Conservation (phyloP, 2,888 invertebrate genomes). For the Nebria brevicollis region DNA sequence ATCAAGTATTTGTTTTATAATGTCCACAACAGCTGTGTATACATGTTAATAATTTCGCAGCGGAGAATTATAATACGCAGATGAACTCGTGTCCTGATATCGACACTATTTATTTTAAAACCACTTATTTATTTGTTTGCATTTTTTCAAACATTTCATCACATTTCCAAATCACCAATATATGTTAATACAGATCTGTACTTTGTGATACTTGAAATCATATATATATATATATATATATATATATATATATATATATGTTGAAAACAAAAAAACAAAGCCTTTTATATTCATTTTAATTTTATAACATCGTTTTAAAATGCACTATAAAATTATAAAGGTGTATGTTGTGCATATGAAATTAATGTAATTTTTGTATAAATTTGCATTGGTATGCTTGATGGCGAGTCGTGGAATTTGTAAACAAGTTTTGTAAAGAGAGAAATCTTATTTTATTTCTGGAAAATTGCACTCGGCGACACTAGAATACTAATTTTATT, state of each 20-base stretch:
- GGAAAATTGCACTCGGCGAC: neutral
- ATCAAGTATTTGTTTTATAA: conserved; percentile 32
- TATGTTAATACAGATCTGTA: too few relatives aligned
- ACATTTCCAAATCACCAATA: too few relatives aligned
- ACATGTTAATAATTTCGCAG: neutral
- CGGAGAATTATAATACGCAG: conserved; percentile 14
- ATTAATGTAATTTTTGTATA: conserved; percentile 40
- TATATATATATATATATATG: too few relatives aligned
- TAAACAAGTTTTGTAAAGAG: conserved; percentile 37
- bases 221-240: too few relatives aligned
- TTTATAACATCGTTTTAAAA: neutral
- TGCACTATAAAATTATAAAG: neutral
- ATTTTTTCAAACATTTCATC: too few relatives aligned
- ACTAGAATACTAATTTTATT: neutral
- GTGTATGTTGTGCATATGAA: conserved; percentile 20
- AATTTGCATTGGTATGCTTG: conserved; percentile 37
- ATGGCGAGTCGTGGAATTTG: conserved; percentile 25
- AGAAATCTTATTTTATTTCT: conserved; percentile 25
- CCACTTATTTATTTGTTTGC: too few relatives aligned
- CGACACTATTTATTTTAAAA: too few relatives aligned
- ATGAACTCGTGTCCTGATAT: neutral
- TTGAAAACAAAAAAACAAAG: too few relatives aligned
- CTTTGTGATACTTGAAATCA: too few relatives aligned
- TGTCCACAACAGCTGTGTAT: conserved; percentile 33
- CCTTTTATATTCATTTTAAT: neutral